Conservation (phyloP, 2,113 vertebrate genomes). For the Anhinga anhinga region DNA sequence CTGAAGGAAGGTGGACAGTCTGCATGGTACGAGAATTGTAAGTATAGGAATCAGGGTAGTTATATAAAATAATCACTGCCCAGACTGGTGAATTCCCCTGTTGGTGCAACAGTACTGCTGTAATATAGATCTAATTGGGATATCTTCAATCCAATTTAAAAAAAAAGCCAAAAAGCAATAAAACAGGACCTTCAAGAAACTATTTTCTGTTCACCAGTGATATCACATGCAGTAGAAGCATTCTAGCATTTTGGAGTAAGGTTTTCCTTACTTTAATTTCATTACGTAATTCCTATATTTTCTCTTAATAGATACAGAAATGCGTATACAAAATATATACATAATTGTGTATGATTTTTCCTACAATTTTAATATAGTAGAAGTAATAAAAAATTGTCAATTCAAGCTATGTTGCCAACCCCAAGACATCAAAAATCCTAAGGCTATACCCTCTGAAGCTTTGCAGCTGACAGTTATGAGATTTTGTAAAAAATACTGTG, state of each 20-base stretch:
- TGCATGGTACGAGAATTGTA: not conserved
- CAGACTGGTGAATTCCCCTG: not conserved
- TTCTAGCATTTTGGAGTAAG: not conserved
- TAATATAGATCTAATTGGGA: not conserved
- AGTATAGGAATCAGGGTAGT: not conserved
- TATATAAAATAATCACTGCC: not conserved
- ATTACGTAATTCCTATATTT: not conserved
- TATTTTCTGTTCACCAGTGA: not conserved
- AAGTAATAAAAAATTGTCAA: not conserved
- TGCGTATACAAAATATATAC: not conserved
- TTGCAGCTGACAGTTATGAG: not conserved
- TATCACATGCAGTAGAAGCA: not conserved
- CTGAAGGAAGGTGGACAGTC: not conserved
- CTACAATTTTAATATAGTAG: not conserved
- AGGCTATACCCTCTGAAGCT: not conserved
- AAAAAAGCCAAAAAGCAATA: not conserved
- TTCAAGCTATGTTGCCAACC: not conserved
- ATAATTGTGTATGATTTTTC: not conserved
- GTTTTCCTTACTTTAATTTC: not conserved
- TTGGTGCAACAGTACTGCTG: not conserved
- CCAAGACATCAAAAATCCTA: not conserved
- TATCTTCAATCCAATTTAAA: not conserved
- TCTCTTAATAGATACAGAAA: not conserved
- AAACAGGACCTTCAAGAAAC: not conserved
- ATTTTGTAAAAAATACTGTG: not conserved